Evolutionary conservation across 2,888 invertebrate species (phyloP), one percentile per base, ranked within the genome.

Genomic region (Argyra leucocephala): DNA sequence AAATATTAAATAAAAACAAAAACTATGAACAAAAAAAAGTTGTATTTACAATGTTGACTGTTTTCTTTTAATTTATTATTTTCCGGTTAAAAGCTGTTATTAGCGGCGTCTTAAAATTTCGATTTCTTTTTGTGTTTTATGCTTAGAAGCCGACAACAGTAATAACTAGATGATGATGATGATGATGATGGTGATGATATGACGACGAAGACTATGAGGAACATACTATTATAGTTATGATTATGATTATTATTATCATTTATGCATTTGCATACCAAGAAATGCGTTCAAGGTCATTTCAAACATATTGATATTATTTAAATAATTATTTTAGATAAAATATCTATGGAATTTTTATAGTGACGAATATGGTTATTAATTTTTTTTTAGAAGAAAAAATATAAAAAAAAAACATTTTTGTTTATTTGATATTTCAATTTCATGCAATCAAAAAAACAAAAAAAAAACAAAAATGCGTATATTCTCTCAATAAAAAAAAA

Each of bases 41-140:
- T n/a, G n/a, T 31, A 4, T 31, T 31, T 31, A 31, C 31, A 31
- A 31, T 12, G 7, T 31, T 2, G 31, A 31, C 12, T 31, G 12
- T 48, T 48, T 48, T 48, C n/a, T 48, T 48, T 48, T 48, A 48
- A 48, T 48, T 48, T 48, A 48, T 48, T 48, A 48, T 48, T 48
- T 48, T 48, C 48, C 48, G 48, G 48, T 48, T 48, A 18, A 48
- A 48, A 48, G 48, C 48, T 48, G 18, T 48, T 48, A 48, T 48
- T 48, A 48, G 48, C 48, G 48, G 48, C 48, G 48, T 48, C 48
- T 48, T 18, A 48, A 48, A 48, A 18, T 18, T 48, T 48, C n/a
- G n/a, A 12, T 48, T 48, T 48, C 48, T 48, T 48, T 48, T 18
- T 48, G 2, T 48, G 5, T 37, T 48, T 48, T 48, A 31, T 31